Percentiles rank a stretch among this genome's conserved stretches.
These are phyloP conservation scores for Caranx ignobilis DNA, from an alignment of 2,113 vertebrate species.

Conservation along the genomic window DNA sequence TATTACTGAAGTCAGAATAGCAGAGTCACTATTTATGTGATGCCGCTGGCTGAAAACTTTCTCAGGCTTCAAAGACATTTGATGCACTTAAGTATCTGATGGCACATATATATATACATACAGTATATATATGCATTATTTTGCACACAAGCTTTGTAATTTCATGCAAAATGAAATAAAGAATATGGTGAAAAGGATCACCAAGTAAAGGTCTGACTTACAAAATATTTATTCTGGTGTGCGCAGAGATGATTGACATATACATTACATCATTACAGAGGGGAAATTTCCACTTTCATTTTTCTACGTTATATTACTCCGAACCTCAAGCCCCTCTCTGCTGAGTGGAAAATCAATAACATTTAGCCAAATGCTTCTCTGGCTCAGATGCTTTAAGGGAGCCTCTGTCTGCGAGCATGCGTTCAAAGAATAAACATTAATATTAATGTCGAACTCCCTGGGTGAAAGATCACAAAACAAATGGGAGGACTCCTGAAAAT, in stretches of 20 bases:
- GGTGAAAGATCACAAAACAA: slow-evolving; percentile 46
- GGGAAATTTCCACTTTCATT: slow-evolving; percentile 20
- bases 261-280: slow-evolving; percentile 1
- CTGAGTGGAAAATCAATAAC: slow-evolving; percentile 77
- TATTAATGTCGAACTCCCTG: slow-evolving; percentile 62
- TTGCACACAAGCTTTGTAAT: neutral
- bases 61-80: neutral
- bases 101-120: neutral
- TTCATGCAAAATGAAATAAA: neutral
- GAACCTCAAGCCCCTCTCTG: slow-evolving; percentile 15
- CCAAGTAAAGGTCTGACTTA: neutral
- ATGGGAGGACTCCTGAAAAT: slow-evolving; percentile 18
- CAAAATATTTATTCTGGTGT: neutral
- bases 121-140: neutral
- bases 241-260: neutral
- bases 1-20: neutral
- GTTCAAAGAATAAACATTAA: slow-evolving; percentile 59
- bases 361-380: slow-evolving; percentile 58
- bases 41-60: neutral
- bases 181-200: neutral
- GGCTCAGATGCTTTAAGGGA: slow-evolving; percentile 40
- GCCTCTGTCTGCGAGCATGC: slow-evolving; percentile 21
- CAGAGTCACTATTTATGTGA: neutral
- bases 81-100: neutral
- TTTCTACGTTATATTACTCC: slow-evolving; percentile 34